Conservation (phyloP, 2,113 vertebrate genomes). For the Melospiza melodia region DNA sequence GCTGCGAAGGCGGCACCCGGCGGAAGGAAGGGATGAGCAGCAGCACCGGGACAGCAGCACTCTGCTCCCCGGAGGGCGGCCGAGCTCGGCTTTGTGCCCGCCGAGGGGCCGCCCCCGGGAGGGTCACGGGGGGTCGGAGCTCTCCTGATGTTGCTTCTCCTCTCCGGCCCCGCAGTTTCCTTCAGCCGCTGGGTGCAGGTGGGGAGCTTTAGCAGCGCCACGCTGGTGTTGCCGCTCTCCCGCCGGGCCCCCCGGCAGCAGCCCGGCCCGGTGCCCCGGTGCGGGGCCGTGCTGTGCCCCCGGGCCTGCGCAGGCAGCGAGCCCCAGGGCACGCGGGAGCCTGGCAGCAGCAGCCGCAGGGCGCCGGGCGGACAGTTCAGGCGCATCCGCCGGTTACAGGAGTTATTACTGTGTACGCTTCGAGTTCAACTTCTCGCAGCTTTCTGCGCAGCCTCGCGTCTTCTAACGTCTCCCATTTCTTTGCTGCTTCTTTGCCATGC, state of each 20-base stretch:
- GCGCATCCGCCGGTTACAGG: not conserved
- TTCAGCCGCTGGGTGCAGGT: fast-evolving
- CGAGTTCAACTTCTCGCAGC: not conserved
- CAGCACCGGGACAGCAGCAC: fast-evolving
- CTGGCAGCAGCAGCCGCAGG: fast-evolving
- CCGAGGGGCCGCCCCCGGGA: constrained; percentile 19
- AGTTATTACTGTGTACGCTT: not conserved
- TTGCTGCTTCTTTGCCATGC: not conserved
- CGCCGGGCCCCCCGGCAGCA: not conserved
- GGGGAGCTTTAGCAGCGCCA: not conserved
- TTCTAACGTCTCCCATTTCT: not conserved
- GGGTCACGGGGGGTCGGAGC: not conserved
- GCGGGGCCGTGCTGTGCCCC: fast-evolving
- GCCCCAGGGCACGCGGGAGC: fast-evolving
- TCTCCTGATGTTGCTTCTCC: fast-evolving
- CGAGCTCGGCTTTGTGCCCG: not conserved
- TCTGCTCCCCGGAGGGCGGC: fast-evolving
- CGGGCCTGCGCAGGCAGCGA: not conserved
- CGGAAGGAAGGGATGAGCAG: not conserved
- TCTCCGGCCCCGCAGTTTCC: fast-evolving
- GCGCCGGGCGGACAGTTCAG: fast-evolving
- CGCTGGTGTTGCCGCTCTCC: fast-evolving
- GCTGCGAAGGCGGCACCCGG: not conserved
- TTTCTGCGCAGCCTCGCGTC: not conserved
- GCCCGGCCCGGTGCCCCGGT: not conserved